These are phyloP conservation scores for Chitala chitala DNA, from an alignment of 2,113 vertebrate genomes.

Conservation along the genomic window DNA sequence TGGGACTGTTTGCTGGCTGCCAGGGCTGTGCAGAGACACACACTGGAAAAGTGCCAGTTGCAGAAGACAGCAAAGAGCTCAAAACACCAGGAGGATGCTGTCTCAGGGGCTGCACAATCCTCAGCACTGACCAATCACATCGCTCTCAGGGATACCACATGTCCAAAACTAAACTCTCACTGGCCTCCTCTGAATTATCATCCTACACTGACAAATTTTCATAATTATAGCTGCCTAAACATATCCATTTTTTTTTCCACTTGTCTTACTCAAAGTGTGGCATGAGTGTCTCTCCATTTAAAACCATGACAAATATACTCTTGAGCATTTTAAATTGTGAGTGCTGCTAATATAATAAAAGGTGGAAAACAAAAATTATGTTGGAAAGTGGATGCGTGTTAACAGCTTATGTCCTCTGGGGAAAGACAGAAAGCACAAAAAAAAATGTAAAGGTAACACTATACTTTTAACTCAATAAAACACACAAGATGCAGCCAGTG, in stretches of 20 bases:
- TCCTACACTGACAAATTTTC: too few species aligned
- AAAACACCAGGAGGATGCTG: slow-evolving; percentile 49
- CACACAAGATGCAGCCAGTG: slow-evolving; percentile 19
- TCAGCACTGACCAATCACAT: slow-evolving; percentile 37
- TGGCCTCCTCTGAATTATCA: too few species aligned
- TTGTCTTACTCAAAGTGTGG: too few species aligned
- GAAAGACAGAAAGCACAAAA: background rate
- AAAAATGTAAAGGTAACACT: slow-evolving; percentile 10
- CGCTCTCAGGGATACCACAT: too few species aligned
- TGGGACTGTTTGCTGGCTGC: slow-evolving; percentile 11
- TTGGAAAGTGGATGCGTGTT: too few species aligned
- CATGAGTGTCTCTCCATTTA: too few species aligned
- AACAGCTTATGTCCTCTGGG: too few species aligned
- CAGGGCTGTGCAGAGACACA: slow-evolving; percentile 32
- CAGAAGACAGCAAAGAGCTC: slow-evolving; percentile 22
- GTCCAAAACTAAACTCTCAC: too few species aligned
- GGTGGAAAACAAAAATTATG: background rate
- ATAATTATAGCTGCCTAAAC: too few species aligned
- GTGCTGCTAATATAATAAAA: background rate
- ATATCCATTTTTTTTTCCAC: too few species aligned
- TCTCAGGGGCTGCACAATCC: slow-evolving; percentile 40
- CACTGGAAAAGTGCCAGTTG: slow-evolving; percentile 30
- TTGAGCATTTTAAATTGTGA: background rate
- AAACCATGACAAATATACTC: background rate
- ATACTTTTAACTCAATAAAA: background rate